Evolutionary conservation across 1,140 invertebrate genomes (phyloP), one percentile per base, ranked within the genome.

Genomic region (Cepaea nemoralis): DNA sequence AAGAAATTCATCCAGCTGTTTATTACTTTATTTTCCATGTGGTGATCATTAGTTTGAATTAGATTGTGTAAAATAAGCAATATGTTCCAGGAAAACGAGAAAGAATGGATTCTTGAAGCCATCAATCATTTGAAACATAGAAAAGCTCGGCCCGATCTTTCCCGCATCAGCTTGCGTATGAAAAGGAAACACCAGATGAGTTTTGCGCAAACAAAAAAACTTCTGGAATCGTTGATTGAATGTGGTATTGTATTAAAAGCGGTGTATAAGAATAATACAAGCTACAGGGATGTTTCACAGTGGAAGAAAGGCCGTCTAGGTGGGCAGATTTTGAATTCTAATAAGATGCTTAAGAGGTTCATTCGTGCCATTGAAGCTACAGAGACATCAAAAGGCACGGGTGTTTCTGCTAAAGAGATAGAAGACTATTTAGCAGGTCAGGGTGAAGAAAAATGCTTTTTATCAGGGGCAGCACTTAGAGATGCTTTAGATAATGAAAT

Each of bases 81-180:
- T 6, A 78, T 78, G 66, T 66, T 80, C 55, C 45, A 48, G 33
- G 67, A 80, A 55, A 71, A 67, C 37, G 78, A 80, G 70, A 80
- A 80, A 63, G 78, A 80, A 40, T 80, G 78, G 78, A 80, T 80
- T 10, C 69, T 80, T 35, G 78, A 80, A 73, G 69, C 78, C 16
- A 80, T 80, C 31, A 80, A 80, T 31, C 78, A 80, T 73, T 80
- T 80, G 45, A 80, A 80, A 80, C 78, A 73, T 39, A 59, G 78
- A 48, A 80, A 80, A 80, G 78, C 78, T 39, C 67, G 78, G 2
- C 78, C 78, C n/a, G 78, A 80, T 73, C 45, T 80, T 31, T 73
- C 78, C 10, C 66, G 69, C 24, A 80, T 80, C 35, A 80, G 78
- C 35, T 37, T 80, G 39, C 78, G 78, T 10, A 80, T 80, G 78